A percentile compares a stretch with the other conserved stretches of the same genome.
Evolutionary conservation across 2,113 vertebrate genomes (phyloP).

Genomic region (Carassius auratus): DNA sequence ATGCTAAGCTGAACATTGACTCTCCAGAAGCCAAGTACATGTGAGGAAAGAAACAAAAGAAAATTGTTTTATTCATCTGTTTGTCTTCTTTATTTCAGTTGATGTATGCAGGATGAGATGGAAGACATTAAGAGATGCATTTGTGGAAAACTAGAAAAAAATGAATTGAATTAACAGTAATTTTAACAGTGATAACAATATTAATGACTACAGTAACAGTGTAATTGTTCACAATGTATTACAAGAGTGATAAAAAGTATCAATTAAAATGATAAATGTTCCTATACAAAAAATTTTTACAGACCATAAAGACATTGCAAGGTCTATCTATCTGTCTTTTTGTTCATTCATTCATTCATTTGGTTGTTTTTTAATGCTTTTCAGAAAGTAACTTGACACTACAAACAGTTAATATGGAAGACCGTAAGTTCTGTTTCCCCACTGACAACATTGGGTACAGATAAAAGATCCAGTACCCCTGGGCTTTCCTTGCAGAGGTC

Average conservation of each 20-base stretch:
- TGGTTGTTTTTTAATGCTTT: not conserved
- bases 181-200: not conserved
- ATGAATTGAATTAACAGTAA: not conserved
- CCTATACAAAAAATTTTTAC: not conserved
- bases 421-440: not conserved
- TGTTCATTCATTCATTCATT: too few species aligned
- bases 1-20: too few species aligned
- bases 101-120: constrained; percentile 26
- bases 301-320: not conserved
- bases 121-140: constrained; percentile 40
- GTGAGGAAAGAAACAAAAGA: too few species aligned
- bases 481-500: not conserved
- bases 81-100: constrained; percentile 36
- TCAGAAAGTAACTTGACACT: not conserved
- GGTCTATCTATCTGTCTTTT: not conserved
- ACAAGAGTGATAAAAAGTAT: not conserved
- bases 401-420: not conserved
- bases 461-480: not conserved
- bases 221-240: not conserved
- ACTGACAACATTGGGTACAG: not conserved
- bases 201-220: not conserved
- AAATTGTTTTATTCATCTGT: constrained; percentile 21
- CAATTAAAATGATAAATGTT: not conserved
- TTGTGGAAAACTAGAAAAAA: constrained; percentile 23
- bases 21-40: too few species aligned